Conservation (phyloP, 2,888 invertebrate species). For the Polyommatus iphigenia region DNA sequence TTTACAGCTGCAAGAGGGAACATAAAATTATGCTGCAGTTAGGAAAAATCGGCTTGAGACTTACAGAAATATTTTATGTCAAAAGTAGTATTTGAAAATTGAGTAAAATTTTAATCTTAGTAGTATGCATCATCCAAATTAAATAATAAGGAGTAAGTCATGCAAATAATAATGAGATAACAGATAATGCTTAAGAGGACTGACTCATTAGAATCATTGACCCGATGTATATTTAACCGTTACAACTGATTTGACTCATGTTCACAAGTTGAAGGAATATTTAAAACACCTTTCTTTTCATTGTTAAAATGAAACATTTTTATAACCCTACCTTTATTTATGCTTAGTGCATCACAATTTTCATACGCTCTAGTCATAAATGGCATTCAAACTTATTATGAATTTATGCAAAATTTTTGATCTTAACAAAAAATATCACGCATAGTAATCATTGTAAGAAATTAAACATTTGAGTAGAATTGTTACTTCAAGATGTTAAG, state of each 20-base stretch:
- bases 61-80: too few species aligned
- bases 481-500: neutral
- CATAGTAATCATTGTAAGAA: neutral
- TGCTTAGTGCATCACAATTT: neutral
- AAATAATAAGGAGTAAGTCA: constrained; percentile 10
- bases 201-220: constrained; percentile 29
- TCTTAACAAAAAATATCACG: neutral
- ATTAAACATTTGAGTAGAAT: neutral
- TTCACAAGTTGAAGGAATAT: constrained; percentile 22
- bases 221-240: constrained; percentile 29
- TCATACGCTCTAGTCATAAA: neutral
- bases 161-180: constrained; percentile 28
- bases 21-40: too few species aligned
- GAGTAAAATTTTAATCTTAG: neutral
- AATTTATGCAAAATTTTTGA: neutral
- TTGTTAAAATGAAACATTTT: neutral
- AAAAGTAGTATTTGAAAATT: too few species aligned
- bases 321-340: neutral
- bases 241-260: constrained; percentile 33
- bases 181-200: neutral
- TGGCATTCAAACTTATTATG: neutral
- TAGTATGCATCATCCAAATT: constrained; percentile 1
- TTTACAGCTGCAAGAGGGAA: too few species aligned
- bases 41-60: too few species aligned
- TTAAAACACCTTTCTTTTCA: neutral